These are phyloP conservation scores for Sphinx pinastri DNA, from an alignment of 2,888 invertebrate genomes.

Conservation along the genomic window DNA sequence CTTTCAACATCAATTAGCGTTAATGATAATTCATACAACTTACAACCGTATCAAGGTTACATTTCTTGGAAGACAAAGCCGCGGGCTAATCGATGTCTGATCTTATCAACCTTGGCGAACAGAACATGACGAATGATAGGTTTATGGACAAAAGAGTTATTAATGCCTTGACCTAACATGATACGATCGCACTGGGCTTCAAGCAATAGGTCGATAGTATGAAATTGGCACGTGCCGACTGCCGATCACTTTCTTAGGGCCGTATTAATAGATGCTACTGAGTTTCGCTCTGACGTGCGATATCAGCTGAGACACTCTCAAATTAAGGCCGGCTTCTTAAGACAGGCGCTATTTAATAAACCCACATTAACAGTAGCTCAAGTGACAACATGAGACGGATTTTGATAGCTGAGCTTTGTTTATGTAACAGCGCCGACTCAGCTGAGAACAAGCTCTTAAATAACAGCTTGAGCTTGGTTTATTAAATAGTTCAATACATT, in stretches of 20 bases:
- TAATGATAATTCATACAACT: background rate
- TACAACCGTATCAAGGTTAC: constrained; percentile 7
- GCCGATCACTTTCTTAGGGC: constrained; percentile 3
- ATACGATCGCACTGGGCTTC: constrained; percentile 10
- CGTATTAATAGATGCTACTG: too few relatives aligned
- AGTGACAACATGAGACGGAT: too few relatives aligned
- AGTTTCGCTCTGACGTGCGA: too few relatives aligned
- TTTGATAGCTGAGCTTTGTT: too few relatives aligned
- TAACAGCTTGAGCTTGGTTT: too few relatives aligned
- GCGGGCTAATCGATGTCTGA: constrained; percentile 26
- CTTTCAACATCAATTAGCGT: background rate
- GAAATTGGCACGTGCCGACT: constrained; percentile 8
- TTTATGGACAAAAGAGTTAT: constrained; percentile 33
- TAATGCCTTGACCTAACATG: constrained; percentile 13
- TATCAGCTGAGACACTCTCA: too few relatives aligned
- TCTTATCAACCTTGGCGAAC: constrained; percentile 18
- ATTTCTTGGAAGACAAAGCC: constrained; percentile 7
- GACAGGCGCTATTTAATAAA: too few relatives aligned
- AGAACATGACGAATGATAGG: constrained; percentile 41
- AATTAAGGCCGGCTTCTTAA: too few relatives aligned
- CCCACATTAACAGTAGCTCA: too few relatives aligned
- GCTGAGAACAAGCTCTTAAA: too few relatives aligned
- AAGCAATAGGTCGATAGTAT: background rate
- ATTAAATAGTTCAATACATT: too few relatives aligned
- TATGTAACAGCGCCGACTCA: too few relatives aligned